Evolutionary conservation across 2,797 vertebrate genomes (phyloP), one percentile per base, ranked within the genome.

Genomic region (Naso thynnoides): DNA sequence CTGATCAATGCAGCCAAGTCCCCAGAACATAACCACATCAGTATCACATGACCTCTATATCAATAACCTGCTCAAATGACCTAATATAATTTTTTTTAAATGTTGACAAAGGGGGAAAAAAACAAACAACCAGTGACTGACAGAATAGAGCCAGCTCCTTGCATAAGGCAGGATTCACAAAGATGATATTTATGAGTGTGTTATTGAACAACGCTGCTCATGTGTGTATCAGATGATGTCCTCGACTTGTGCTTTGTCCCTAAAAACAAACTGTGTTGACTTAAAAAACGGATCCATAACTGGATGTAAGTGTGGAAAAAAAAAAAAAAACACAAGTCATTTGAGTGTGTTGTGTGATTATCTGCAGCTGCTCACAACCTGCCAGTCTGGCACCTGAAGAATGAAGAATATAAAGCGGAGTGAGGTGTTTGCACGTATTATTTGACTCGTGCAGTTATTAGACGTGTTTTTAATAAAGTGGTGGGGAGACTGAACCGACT

Each of bases 341-440:
- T 18, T 38, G 10, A 39, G 33, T 36, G 14, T 8, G 39, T 60
- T 21, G 26, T 64, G 23, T 4, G 33, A 18, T 50, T 26, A 54
- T 21, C 8, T 38, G 8, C 70, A 80, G 39, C 52, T 83, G 64
- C 69, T 49, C 16, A 4, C 7, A 57, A 64, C 29, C 54, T 41
- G 44, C 18, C 52, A 11, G 59, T 45, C 63, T 59, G 21, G 11
- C 31, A 24, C 31, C 14, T 55, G 1, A 52, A 61, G 4, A 59
- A 44, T 23, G 53, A 36, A 41, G 62, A 52, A 23, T 61, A 80
- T 48, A n/a, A 73, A 24, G 18, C 47, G 11, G 54, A 42, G 16
- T n/a, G 27, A 66, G 60, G 19, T 79, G 75, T 83, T 89, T 86
- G 70, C 79, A 70, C 64, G 21, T 21, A 49, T 71, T 50, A 79